These are phyloP conservation scores for Boloria selene DNA, from an alignment of 2,888 invertebrate genomes.

Conservation along the genomic window DNA sequence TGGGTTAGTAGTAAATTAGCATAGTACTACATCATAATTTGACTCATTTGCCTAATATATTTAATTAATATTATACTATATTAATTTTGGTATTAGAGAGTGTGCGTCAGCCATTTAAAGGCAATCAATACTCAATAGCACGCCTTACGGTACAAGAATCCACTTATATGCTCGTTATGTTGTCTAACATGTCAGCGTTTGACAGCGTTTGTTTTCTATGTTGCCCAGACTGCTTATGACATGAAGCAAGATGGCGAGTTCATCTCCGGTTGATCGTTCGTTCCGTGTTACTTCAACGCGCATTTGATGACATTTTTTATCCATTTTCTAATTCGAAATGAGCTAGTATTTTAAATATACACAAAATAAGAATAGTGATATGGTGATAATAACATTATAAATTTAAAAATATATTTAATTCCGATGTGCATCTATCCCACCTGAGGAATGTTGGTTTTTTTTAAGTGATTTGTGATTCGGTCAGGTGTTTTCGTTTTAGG, in stretches of 20 bases:
- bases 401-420: constrained; percentile 51
- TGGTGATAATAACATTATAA: constrained; percentile 57
- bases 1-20: too few relatives aligned
- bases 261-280: constrained; percentile 78
- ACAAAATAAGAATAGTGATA: constrained; percentile 54
- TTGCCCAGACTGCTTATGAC: constrained; percentile 70
- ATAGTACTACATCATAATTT: too few relatives aligned
- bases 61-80: too few relatives aligned
- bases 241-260: constrained; percentile 82
- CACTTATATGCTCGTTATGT: constrained; percentile 52
- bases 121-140: constrained; percentile 21
- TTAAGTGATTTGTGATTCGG: constrained; percentile 84
- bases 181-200: constrained; percentile 52
- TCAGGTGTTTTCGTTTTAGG: constrained; percentile 82
- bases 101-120: constrained; percentile 3
- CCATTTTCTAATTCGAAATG: constrained; percentile 66
- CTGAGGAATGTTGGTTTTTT: constrained; percentile 85
- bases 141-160: constrained; percentile 38
- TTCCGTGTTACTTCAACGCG: constrained; percentile 67
- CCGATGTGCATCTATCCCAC: constrained; percentile 80
- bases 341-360: constrained; percentile 54
- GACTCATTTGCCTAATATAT: too few relatives aligned
- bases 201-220: constrained; percentile 54
- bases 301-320: constrained; percentile 69
- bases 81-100: background rate